phyloP scores from a whole-genome alignment of 2,888 invertebrate genomes.

The Ochlodes sylvanus region DNA sequence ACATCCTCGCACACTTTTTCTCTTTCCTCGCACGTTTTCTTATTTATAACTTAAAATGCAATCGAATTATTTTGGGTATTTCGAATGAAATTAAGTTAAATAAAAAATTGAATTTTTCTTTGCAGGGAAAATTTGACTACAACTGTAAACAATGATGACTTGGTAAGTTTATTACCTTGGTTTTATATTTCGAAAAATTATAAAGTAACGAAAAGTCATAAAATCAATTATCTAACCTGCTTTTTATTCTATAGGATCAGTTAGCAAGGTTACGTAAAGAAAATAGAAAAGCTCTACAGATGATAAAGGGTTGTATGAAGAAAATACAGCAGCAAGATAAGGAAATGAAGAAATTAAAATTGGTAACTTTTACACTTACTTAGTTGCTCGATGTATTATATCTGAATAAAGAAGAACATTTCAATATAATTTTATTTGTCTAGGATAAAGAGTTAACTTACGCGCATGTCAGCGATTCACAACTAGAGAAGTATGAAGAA shows the following conservation, averaged over 20 bases:
- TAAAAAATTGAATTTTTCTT: conserved; percentile 37
- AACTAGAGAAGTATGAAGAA: conserved; percentile 77
- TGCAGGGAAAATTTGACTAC: conserved; percentile 70
- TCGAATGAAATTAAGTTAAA: too few species aligned
- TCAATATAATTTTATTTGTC: conserved; percentile 33
- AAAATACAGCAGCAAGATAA: conserved; percentile 83
- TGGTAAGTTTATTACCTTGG: conserved; percentile 57
- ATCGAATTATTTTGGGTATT: too few species aligned
- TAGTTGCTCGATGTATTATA: neutral
- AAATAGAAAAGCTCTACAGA: conserved; percentile 82
- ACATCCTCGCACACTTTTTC: too few species aligned
- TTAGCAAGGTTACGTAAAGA: conserved; percentile 79
- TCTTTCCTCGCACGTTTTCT: too few species aligned
- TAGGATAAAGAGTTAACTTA: conserved; percentile 74
- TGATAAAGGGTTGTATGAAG: conserved; percentile 85
- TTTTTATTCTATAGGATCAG: conserved; percentile 66
- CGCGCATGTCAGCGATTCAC: conserved; percentile 74
- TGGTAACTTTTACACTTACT: conserved; percentile 52
- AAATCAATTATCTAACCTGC: neutral
- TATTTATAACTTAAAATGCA: too few species aligned
- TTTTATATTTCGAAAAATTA: neutral
- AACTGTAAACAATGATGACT: conserved; percentile 68
- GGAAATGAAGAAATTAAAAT: conserved; percentile 76
- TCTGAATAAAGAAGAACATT: neutral
- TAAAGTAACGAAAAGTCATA: too few species aligned